Base-by-base conservation (phyloP, 2,888 invertebrate species). In the Tubulanus polymorphus region DNA sequence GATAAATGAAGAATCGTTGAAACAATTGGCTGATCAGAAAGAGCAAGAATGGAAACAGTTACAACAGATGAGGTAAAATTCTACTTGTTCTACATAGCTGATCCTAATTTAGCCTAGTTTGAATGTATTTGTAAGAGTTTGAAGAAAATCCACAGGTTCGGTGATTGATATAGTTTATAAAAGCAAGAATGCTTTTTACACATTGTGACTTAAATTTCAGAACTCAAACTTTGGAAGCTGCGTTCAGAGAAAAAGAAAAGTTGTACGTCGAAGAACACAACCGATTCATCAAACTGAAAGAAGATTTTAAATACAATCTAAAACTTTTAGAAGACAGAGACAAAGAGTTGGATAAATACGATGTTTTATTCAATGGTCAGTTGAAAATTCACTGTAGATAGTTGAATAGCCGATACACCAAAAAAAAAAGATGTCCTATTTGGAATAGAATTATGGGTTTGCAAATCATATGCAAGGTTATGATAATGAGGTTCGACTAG, bases 231-330 rank as follows among this genome's bases (percentile, higher is more conserved):
- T 55, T 75, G 27, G 75, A 76, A 55, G 52, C 59, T 27, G 60
- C 67, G 6, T 62, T 64, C 45, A 47, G 63, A 46, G 68, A 72
- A 35, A 75, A 72, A 48, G 71, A 73, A 25, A 65, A 61, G 51
- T 56, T 65, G 26, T 53, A 74, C 3, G 55, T 57, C 26, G 68
- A 71, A 55, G 67, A 72, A 37, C 67, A 62, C 48, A 60, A 57
- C 6, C 73, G 71, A 55, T 73, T 75, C 50, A 53, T 60, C 25
- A 72, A 76, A 54, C 56, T 78, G 37, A 78, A 76, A 55, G 75
- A 76, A 48, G 76, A 77, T 55, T 78, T 78, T 59, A 76, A 78
- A 56, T 78, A 77, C 57, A 78, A 78, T 56, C 61, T 78, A n/a
- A 69, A 67, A 57, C 63, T 78, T n/a, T 57, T 78, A 15, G 67